phyloP scores from a whole-genome alignment of 2,113 vertebrate genomes.

The Pseudopodoces humilis region DNA sequence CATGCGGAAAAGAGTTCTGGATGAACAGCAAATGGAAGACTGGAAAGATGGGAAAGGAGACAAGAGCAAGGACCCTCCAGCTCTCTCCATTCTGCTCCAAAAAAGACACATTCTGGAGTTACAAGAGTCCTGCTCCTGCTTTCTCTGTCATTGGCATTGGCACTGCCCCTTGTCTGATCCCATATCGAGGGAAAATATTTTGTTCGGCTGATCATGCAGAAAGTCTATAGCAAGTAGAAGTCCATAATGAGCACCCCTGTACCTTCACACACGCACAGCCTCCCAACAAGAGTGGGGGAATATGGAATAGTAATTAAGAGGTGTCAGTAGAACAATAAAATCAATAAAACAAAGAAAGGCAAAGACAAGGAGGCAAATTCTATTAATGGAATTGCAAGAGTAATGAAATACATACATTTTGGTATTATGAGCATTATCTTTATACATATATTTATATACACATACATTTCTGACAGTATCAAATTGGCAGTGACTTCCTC shows the following conservation, averaged over 20 bases:
- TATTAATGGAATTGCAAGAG: background rate
- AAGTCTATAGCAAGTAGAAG: background rate
- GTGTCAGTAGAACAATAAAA: background rate
- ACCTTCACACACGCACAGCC: background rate
- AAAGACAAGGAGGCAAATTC: background rate
- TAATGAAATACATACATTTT: background rate
- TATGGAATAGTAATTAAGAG: background rate
- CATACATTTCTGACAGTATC: background rate
- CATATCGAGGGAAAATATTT: background rate
- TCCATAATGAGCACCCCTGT: rapidly evolving
- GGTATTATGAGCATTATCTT: background rate
- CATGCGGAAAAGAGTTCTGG: background rate
- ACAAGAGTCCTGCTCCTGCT: background rate
- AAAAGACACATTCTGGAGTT: background rate
- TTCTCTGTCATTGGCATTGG: background rate
- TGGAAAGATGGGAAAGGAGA: background rate
- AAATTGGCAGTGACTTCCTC: background rate
- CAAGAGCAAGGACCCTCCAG: background rate
- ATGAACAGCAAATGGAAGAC: background rate
- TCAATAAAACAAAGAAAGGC: background rate
- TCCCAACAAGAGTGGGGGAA: background rate
- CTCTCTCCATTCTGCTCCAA: background rate
- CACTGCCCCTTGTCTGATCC: background rate
- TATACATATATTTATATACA: background rate
- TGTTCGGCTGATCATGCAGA: background rate